These are phyloP conservation scores for Sebastolobus altivelis DNA, from an alignment of 2,797 vertebrate species.

Conservation along the genomic window DNA sequence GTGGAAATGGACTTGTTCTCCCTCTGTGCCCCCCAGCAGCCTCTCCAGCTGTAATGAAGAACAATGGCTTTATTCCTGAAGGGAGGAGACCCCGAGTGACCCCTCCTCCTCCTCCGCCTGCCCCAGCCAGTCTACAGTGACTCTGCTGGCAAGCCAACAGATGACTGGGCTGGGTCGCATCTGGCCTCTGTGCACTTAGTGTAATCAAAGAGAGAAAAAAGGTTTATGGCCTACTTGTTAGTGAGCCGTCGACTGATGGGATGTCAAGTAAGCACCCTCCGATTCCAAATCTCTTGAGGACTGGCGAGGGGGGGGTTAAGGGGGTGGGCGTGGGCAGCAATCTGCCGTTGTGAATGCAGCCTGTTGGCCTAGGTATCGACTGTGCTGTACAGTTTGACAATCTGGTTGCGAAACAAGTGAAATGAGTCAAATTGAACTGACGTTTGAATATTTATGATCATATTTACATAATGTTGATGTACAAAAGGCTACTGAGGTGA, in stretches of 20 bases:
- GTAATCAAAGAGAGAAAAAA: constrained; percentile 82
- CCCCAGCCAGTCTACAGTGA: constrained; percentile 47
- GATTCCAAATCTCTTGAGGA: constrained; percentile 69
- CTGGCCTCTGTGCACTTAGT: constrained; percentile 84
- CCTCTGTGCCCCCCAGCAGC: constrained; percentile 54
- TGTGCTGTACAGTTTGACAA: constrained; percentile 17
- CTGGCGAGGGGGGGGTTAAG: background rate
- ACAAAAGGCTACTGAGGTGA: constrained; percentile 45
- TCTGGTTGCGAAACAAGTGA: constrained; percentile 37
- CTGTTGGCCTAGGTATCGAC: constrained; percentile 22
- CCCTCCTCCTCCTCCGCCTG: constrained; percentile 7
- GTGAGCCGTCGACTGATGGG: constrained; percentile 75
- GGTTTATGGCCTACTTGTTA: constrained; percentile 81
- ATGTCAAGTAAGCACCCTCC: constrained; percentile 75
- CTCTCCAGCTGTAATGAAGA: constrained; percentile 74
- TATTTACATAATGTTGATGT: constrained; percentile 55
- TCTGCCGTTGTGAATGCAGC: constrained; percentile 60
- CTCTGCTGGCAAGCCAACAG: constrained; percentile 70
- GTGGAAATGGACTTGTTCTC: constrained; percentile 74
- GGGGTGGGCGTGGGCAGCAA: constrained; percentile 56
- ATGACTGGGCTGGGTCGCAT: constrained; percentile 79
- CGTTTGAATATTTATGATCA: constrained; percentile 57
- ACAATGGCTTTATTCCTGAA: constrained; percentile 78
- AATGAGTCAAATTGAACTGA: constrained; percentile 48
- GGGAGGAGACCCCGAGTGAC: constrained; percentile 56